These are phyloP conservation scores for Microplitis mediator DNA, from an alignment of 1,140 invertebrate genomes.

Conservation along the genomic window DNA sequence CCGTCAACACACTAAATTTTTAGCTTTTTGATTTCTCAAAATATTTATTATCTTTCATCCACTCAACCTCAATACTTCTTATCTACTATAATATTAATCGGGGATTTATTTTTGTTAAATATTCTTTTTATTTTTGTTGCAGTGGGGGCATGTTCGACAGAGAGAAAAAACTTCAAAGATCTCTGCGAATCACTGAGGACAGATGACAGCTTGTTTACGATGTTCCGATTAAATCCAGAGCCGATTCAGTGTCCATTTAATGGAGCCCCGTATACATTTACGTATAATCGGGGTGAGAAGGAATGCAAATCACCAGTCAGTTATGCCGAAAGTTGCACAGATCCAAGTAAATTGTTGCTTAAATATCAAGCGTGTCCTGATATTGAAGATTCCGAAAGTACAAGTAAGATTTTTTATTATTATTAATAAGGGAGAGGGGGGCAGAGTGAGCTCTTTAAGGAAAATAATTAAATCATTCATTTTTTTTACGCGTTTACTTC, in stretches of 20 bases:
- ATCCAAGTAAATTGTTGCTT: conserved; percentile 67
- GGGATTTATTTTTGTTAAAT: no score
- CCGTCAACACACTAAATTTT: background rate
- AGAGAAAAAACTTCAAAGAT: conserved; percentile 55
- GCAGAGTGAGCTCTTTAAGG: no score
- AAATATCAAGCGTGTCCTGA: conserved; percentile 73
- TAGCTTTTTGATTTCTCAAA: background rate
- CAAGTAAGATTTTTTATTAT: conserved; percentile 55
- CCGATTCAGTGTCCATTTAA: conserved; percentile 76
- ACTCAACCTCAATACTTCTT: background rate
- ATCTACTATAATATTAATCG: background rate
- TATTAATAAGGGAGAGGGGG: no score
- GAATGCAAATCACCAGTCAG: conserved; percentile 68
- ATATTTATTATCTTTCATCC: background rate
- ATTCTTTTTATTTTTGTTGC: background rate
- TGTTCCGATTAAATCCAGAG: conserved; percentile 73
- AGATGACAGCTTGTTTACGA: conserved; percentile 74
- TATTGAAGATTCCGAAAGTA: conserved; percentile 63
- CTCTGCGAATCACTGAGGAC: conserved; percentile 73
- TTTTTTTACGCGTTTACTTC: no score
- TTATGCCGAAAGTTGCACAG: conserved; percentile 69
- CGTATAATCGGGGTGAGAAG: conserved; percentile 71
- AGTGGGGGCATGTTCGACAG: conserved; percentile 28
- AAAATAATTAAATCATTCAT: no score
- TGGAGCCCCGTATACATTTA: conserved; percentile 79